Evolutionary conservation across 2,797 vertebrate species (phyloP).

Genomic region (Tamandua tetradactyla): DNA sequence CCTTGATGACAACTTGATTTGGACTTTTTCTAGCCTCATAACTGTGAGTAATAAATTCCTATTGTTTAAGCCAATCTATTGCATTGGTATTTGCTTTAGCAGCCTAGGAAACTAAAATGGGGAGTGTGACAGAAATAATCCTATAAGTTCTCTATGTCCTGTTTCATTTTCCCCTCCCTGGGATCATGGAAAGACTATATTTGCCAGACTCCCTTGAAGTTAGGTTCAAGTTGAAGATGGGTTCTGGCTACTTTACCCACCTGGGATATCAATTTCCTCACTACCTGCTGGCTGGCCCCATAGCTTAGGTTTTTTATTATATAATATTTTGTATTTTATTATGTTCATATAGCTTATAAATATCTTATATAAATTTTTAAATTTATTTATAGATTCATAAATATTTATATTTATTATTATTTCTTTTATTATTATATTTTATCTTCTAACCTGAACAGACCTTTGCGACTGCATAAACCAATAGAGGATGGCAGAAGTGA

Average conservation of each 20-base stretch:
- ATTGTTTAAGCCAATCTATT: no score
- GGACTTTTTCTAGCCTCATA: no score
- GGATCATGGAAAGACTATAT: constrained; percentile 28
- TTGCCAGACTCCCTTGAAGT: constrained; percentile 36
- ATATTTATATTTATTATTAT: background rate
- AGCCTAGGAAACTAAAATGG: no score
- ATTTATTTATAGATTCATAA: no score
- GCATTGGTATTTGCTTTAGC: no score
- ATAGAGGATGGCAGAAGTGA: background rate
- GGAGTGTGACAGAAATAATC: constrained; percentile 2
- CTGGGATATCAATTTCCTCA: background rate
- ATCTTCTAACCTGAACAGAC: background rate
- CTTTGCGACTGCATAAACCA: background rate
- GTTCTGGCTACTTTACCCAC: background rate
- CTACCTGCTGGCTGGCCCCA: background rate
- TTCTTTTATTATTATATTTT: background rate
- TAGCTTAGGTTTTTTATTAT: background rate
- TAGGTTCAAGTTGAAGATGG: background rate
- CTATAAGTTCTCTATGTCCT: background rate
- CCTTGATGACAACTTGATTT: no score
- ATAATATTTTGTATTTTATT: background rate
- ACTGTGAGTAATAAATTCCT: no score
- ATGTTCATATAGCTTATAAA: no score
- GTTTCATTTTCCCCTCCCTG: constrained; percentile 27
- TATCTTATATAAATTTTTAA: no score